Base-by-base conservation (phyloP, 2,797 vertebrate genomes). In the Cuniculus paca region DNA sequence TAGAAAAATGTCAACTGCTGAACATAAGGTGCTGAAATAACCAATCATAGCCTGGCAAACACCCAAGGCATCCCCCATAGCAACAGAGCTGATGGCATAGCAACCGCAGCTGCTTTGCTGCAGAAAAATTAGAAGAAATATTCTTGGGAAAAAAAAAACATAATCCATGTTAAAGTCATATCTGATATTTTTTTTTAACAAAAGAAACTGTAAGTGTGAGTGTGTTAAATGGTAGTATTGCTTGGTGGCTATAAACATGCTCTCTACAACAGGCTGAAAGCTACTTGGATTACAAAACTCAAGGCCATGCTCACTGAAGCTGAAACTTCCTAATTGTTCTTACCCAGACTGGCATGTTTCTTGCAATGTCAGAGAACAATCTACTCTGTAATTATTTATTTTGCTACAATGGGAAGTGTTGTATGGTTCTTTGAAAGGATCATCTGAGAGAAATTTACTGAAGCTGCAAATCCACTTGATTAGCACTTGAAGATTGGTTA, bases 51-150 rank as follows among this genome's bases (percentile, higher is more conserved):
- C 48, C 68, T 97, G 94, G 94, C 77, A 95, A 4, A 1, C n/a
- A n/a, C 75, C 61, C 96, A 95, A 17, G 42, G 72, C 65, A 96
- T 93, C 97, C 97, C 95, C 90, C 88, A 89, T 97, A 97, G 97
- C 95, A 97, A 96, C 90, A 17, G 84, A 45, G 39, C 56, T 85
- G 92, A 95, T 54, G 48, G 94, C 96, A 96, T 81, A 98, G 88
- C 92, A 97, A 97, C 1, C 0, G 17, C 91, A 94, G 94, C 96
- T 96, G 91, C 85, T 91, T 90, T 7, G 1, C 88, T 65, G 79
- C 92, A 95, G 84, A 94, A 96, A 97, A 97, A 68, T 94, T 20
- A 78, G 54, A 70, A 52, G 94, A 96, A 97, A 96, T 63, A 97
- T 90, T 74, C 86, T 97, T 82, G 61, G 61, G 68, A 39, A 4